Evolutionary conservation across 1,140 invertebrate species (phyloP).

Genomic region (Lepidurus packardi): DNA sequence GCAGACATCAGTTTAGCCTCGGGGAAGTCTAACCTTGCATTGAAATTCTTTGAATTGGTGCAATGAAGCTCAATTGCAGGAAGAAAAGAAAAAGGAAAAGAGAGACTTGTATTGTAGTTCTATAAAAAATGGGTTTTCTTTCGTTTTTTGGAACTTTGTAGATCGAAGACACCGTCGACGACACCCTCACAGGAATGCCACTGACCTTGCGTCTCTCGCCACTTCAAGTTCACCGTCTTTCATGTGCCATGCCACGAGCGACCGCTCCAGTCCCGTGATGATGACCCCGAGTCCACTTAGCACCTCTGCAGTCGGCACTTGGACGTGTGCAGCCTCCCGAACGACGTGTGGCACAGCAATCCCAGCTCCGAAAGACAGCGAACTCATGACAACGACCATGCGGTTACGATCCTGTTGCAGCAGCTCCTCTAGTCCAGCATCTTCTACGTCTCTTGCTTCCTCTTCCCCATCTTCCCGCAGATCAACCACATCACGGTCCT

Average conservation of each 20-base stretch:
- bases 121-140: neutral
- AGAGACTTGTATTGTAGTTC: neutral
- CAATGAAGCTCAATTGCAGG: neutral
- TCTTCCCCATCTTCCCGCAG: neutral
- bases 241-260: neutral
- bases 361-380: neutral
- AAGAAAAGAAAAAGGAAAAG: neutral
- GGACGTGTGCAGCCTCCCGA: conserved; percentile 4
- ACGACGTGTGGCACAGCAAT: neutral
- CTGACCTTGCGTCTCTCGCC: neutral
- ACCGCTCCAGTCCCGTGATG: neutral
- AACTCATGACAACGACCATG: neutral
- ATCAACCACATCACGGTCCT: neutral
- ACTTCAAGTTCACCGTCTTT: neutral
- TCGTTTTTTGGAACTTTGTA: neutral
- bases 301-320: neutral
- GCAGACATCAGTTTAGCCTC: neutral
- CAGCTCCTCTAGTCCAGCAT: conserved; percentile 20
- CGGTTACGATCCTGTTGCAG: conserved; percentile 9
- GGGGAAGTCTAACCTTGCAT: neutral
- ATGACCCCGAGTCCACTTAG: conserved; percentile 13
- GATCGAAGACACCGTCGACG: conserved; percentile 6
- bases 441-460: neutral
- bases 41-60: neutral
- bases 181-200: neutral